Evolutionary conservation across 2,888 invertebrate genomes (phyloP), one percentile per base, ranked within the genome.

Genomic region (Corythucha ciliata): DNA sequence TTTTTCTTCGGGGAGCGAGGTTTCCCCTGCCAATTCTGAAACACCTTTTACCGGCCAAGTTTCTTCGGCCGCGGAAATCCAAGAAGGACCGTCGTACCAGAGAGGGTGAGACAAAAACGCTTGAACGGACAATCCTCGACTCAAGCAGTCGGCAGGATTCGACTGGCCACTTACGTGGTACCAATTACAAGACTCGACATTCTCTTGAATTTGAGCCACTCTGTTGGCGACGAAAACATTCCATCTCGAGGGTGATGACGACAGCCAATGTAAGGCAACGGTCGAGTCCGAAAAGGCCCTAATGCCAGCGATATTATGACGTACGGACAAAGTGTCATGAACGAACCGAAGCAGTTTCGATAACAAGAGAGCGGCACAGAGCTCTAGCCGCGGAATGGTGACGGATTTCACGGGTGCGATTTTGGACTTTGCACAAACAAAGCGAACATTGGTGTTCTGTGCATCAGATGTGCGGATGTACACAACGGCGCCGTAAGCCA

Each of bases 401-500:
- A 8, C 8, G 29, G n/a, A 8, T n/a, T 29, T 29, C 29, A 29
- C 10, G 29, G 29, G 29, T n/a, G 29, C 29, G n/a, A 29, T n/a
- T 29, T 29, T 29, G 8, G 29, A 29, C n/a, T 8, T 29, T 29
- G 29, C 29, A 29, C 29, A 8, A 7, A 7, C 20, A 8, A 18
- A 10, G 20, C n/a, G n/a, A n/a, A n/a, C n/a, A n/a, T n/a, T n/a
- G n/a, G n/a, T n/a, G n/a, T n/a, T n/a, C n/a, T n/a, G n/a, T n/a
- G n/a, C n/a, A 18, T 40, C 40, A 7, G 22, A 8, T 8, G 40
- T 6, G 20, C 22, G 20, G 20, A 45, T 6, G 21, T 45, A 45
- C 4, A 45, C 45, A 7, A 45, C 45, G 18, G 45, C 29, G 3
- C 29, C 45, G 21, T 45, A 45, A 3, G 29, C 45, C 4, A 22